Base-by-base conservation (phyloP, 37 sponge, comb jelly and placozoan species). In the Bolinopsis microptera region DNA sequence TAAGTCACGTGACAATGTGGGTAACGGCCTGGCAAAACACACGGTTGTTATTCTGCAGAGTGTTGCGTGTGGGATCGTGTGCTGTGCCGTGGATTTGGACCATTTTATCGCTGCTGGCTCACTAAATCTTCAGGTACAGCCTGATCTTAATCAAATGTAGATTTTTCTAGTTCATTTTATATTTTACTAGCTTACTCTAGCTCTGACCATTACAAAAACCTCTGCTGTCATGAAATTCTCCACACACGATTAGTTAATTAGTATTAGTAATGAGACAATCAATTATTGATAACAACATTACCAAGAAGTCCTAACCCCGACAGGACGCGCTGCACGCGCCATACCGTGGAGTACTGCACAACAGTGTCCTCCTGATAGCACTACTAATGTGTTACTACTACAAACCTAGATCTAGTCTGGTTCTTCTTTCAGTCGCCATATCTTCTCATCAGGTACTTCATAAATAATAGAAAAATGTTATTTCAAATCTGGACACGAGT, bases 31-130 rank as follows among this genome's bases (percentile, higher is more conserved):
- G 39, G 90, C 90, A 40, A 86, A 35, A 16, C 90, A 86, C 90
- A 33, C 90, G 0, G 24, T 86, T 8, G 32, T 86, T 34, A 86
- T 86, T 26, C 61, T 86, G 26, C 61, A 86, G 90, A 86, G 90
- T 39, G 61, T 86, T 0, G 61, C 30, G 30, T 86, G 90, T 86
- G 90, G 90, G 0, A 26, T 86, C 2, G 0, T 86, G 25, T 39
- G 48, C 8, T 86, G 90, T 86, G 61, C 61, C 36, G 61, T 86
- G 37, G 90, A 86, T 41, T 3, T 86, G 13, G 90, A 86, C 39
- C 90, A 86, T 41, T 86, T 86, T 48, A 26, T 86, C 0, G 61
- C 61, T 86, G 41, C 90, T 9, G 26, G 61, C 23, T 86, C 90
- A 0, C 22, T 86, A 2, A 27, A 39, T 5, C 3, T 82, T 13